phyloP scores from a whole-genome alignment of 2,888 invertebrate species.

The Idaea biselata region DNA sequence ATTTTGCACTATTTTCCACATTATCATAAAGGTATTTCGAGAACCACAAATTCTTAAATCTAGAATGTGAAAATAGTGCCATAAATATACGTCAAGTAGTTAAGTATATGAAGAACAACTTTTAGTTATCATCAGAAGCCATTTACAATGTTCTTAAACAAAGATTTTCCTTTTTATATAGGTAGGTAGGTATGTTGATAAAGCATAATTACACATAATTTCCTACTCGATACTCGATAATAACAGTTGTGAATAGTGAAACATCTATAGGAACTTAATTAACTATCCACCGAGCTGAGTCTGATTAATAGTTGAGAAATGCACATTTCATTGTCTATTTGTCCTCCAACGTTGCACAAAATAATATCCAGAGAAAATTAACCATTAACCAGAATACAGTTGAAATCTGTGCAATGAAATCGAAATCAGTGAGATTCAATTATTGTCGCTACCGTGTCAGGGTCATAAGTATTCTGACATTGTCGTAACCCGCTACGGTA shows the following conservation, averaged over 20 bases:
- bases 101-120: background rate
- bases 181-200: constrained; percentile 24
- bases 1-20: background rate
- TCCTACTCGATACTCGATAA: constrained; percentile 7
- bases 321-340: constrained; percentile 1
- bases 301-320: background rate
- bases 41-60: background rate
- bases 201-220: constrained; percentile 38
- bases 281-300: background rate
- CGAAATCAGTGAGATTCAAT: constrained; percentile 41
- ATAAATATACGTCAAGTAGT: too few species aligned
- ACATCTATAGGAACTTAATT: constrained; percentile 1
- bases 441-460: constrained; percentile 46
- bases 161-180: constrained; percentile 45
- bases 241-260: background rate
- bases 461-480: constrained; percentile 42
- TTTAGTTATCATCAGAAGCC: constrained; percentile 3
- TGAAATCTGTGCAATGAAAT: constrained; percentile 45
- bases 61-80: background rate
- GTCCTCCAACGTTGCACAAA: constrained; percentile 17
- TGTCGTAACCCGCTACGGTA: constrained; percentile 47
- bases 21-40: background rate
- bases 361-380: constrained; percentile 24
- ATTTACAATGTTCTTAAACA: constrained; percentile 16
- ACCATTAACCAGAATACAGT: constrained; percentile 30